Evolutionary conservation across 2,113 vertebrate species (phyloP).

Genomic region (Urocitellus parryii): DNA sequence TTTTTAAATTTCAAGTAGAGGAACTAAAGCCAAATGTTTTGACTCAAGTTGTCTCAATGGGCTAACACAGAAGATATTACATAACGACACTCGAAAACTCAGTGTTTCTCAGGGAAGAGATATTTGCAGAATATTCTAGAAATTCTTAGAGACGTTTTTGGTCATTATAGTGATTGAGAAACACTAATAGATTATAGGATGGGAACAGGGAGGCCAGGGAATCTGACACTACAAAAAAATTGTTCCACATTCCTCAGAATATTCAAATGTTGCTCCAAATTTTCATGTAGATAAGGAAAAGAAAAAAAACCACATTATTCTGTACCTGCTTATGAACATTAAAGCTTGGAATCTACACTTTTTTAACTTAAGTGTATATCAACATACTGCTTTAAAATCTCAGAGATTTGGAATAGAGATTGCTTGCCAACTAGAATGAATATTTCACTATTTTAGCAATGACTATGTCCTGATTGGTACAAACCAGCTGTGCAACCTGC

Average conservation of each 20-base stretch:
- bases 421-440: neutral
- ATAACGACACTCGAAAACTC: neutral
- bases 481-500: neutral
- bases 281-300: neutral
- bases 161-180: neutral
- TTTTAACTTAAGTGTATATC: neutral
- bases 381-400: conserved; percentile 10
- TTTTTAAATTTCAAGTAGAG: neutral
- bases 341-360: neutral
- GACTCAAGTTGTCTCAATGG: neutral
- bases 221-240: neutral
- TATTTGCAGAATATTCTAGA: neutral
- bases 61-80: neutral
- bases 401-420: neutral
- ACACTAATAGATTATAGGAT: neutral
- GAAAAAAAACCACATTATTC: neutral
- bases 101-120: neutral
- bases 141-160: neutral
- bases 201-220: neutral
- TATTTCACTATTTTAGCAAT: conserved; percentile 22
- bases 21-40: conserved; percentile 44
- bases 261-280: neutral
- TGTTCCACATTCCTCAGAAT: neutral
- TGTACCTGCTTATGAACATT: neutral
- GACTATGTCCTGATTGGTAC: neutral